These are phyloP conservation scores for Pseudochromis fuscus DNA, from an alignment of 2,797 vertebrate genomes.

Conservation along the genomic window DNA sequence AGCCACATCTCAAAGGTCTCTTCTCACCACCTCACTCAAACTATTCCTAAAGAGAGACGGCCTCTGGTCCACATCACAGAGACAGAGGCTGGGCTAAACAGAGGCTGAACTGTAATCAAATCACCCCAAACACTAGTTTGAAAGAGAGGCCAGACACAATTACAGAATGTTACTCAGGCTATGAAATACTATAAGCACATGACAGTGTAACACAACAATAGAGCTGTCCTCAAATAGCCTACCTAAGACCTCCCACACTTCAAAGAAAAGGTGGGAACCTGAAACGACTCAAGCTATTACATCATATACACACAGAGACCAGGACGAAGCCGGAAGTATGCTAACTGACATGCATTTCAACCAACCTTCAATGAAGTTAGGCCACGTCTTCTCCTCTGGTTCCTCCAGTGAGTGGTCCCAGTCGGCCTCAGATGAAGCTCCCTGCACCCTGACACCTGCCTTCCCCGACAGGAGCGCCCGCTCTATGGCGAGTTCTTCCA, in stretches of 20 bases:
- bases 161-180: constrained; percentile 16
- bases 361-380: constrained; percentile 87
- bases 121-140: constrained; percentile 50
- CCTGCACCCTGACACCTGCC: constrained; percentile 5
- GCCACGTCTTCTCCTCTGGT: constrained; percentile 84
- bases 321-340: constrained; percentile 61
- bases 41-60: constrained; percentile 56
- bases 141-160: constrained; percentile 16
- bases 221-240: constrained; percentile 29
- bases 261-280: constrained; percentile 65
- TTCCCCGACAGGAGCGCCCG: constrained; percentile 65
- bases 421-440: constrained; percentile 68
- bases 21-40: constrained; percentile 53
- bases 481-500: constrained; percentile 82
- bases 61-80: constrained; percentile 39
- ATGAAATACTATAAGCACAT: constrained; percentile 15
- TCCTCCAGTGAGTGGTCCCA: constrained; percentile 86
- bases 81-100: constrained; percentile 17
- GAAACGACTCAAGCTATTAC: constrained; percentile 42
- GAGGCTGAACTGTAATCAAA: constrained; percentile 63
- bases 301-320: constrained; percentile 58
- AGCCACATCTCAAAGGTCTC: constrained; percentile 50
- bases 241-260: constrained; percentile 74
- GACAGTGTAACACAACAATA: constrained; percentile 31
- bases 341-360: constrained; percentile 38